A percentile compares a stretch with the other conserved stretches of the same genome.
phyloP scores from a whole-genome alignment of 2,888 invertebrate genomes.

The Drosophila mettleri region DNA sequence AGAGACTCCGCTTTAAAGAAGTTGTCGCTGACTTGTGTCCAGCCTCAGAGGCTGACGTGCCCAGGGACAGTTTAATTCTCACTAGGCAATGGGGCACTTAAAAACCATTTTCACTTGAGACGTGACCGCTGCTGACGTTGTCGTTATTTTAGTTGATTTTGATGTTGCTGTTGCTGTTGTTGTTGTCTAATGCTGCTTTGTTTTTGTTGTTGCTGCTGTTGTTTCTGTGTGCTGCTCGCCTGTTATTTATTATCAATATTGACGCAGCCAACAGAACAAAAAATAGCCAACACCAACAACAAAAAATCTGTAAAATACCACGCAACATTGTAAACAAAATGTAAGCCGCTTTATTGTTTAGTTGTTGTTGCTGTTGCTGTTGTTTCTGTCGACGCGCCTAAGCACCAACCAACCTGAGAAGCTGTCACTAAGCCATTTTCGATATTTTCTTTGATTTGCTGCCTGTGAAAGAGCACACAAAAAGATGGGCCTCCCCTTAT shows the following conservation, averaged over 20 bases:
- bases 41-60: constrained; percentile 63
- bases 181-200: constrained; percentile 53
- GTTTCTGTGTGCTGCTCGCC: constrained; percentile 38
- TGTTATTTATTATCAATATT: constrained; percentile 81
- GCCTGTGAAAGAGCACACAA: constrained; percentile 29
- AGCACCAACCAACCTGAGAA: constrained; percentile 51
- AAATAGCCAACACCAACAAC: constrained; percentile 14
- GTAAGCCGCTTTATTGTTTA: constrained; percentile 77
- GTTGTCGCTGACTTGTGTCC: constrained; percentile 58
- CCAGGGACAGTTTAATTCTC: constrained; percentile 80
- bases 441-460: constrained; percentile 58
- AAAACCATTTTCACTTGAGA: constrained; percentile 79
- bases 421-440: constrained; percentile 70
- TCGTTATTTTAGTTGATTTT: constrained; percentile 36
- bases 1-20: constrained; percentile 52
- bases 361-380: constrained; percentile 38
- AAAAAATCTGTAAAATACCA: constrained; percentile 75
- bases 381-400: constrained; percentile 62
- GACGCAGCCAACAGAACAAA: constrained; percentile 60
- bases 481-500: constrained; percentile 24
- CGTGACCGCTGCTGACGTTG: constrained; percentile 71
- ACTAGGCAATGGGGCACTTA: constrained; percentile 77
- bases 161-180: constrained; percentile 34
- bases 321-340: constrained; percentile 80
- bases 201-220: constrained; percentile 46